These are phyloP conservation scores for Hofmannophila pseudospretella DNA, from an alignment of 2,888 invertebrate genomes.

Conservation along the genomic window DNA sequence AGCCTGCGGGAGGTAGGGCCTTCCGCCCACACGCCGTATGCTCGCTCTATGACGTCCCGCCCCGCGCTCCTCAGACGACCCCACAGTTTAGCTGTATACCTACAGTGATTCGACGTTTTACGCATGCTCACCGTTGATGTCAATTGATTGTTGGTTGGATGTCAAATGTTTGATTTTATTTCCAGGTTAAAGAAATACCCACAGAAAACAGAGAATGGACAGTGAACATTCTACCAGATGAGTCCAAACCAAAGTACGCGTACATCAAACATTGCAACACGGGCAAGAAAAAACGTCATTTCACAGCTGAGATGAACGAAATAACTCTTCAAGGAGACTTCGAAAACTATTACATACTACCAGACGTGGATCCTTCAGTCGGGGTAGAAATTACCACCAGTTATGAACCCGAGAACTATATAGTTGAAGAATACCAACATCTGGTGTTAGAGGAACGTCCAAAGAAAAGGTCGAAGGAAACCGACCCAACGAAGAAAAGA, in stretches of 20 bases:
- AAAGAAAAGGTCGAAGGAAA: constrained; percentile 42
- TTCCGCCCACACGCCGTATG: too few relatives aligned
- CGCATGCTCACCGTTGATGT: too few relatives aligned
- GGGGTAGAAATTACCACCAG: constrained; percentile 66
- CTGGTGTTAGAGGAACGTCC: constrained; percentile 55
- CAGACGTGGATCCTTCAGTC: constrained; percentile 63
- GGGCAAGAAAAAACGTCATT: constrained; percentile 64
- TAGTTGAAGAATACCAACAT: constrained; percentile 61
- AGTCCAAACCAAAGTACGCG: constrained; percentile 56
- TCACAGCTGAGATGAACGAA: constrained; percentile 63
- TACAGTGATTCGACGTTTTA: too few relatives aligned
- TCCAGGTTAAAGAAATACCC: constrained; percentile 47
- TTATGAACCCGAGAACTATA: constrained; percentile 63
- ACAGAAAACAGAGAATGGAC: constrained; percentile 55
- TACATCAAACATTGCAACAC: constrained; percentile 64
- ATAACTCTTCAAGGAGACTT: constrained; percentile 61
- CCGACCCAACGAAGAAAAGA: constrained; percentile 37
- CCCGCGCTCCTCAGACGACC: too few relatives aligned
- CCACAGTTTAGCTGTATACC: too few relatives aligned
- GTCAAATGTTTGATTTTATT: too few relatives aligned
- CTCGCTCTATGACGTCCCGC: too few relatives aligned
- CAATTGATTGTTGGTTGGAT: too few relatives aligned
- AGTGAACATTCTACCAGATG: constrained; percentile 60
- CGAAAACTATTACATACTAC: constrained; percentile 68
- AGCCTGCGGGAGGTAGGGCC: too few relatives aligned